Conservation (phyloP, 2,888 invertebrate species). For the Cryptocephalus primarius region DNA sequence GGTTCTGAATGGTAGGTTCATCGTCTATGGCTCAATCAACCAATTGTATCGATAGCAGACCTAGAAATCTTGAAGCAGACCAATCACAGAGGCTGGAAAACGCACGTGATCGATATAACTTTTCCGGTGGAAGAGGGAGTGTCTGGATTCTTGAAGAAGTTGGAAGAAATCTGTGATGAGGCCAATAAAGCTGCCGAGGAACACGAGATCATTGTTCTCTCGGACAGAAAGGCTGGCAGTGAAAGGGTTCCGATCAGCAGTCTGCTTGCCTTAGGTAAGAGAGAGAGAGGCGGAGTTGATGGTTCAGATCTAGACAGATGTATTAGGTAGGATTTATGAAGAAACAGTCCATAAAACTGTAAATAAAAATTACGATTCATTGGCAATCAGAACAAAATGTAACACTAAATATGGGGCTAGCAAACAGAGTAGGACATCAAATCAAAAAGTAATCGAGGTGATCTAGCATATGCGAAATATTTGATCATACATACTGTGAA, state of each 20-base stretch:
- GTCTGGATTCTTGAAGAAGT: slow-evolving; percentile 53
- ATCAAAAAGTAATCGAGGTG: too few relatives aligned
- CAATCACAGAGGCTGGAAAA: slow-evolving; percentile 78
- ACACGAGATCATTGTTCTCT: slow-evolving; percentile 77
- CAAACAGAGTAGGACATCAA: too few relatives aligned
- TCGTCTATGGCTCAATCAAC: slow-evolving; percentile 86
- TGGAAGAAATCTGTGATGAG: slow-evolving; percentile 68
- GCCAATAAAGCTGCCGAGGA: slow-evolving; percentile 56
- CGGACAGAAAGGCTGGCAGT: slow-evolving; percentile 60
- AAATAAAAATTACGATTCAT: too few relatives aligned
- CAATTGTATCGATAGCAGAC: slow-evolving; percentile 86
- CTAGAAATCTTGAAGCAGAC: slow-evolving; percentile 77
- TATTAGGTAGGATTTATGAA: too few relatives aligned
- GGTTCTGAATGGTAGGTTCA: slow-evolving; percentile 36
- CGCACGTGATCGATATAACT: slow-evolving; percentile 72
- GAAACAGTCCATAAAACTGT: too few relatives aligned
- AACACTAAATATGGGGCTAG: too few relatives aligned
- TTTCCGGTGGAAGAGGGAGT: slow-evolving; percentile 69
- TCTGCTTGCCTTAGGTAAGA: slow-evolving; percentile 60
- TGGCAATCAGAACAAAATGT: too few relatives aligned
- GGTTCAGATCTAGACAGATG: too few relatives aligned
- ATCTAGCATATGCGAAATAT: too few relatives aligned
- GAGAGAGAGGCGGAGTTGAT: too few relatives aligned
- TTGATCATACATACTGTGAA: too few relatives aligned
- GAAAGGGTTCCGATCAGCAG: slow-evolving; percentile 66